Evolutionary conservation across 2,888 invertebrate species (phyloP), one percentile per base, ranked within the genome.

Genomic region (Eupithecia vulgata): DNA sequence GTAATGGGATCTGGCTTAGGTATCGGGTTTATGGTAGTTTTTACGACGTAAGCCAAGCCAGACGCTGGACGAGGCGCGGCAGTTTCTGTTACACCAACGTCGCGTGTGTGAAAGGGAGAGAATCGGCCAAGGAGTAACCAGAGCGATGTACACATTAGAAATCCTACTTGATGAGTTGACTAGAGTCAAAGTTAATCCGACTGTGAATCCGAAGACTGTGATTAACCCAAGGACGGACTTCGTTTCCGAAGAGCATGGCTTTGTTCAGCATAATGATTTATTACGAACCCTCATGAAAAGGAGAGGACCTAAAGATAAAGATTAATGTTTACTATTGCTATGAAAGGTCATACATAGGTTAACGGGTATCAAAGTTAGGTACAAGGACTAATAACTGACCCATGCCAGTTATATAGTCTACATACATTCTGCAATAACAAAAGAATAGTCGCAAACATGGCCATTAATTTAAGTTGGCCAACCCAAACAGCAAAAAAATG

Each of bases 1-100:
- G 87, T 88, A 88, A 90, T 89, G 84, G 89, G 86, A 85, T 88
- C 85, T 82, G 84, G 83, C 85, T 83, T 85, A 85, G 87, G 87
- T 86, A 85, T 87, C 85, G 79, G 76, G 83, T 90, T 91, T 91
- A 91, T 88, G 87, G 84, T 80, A 76, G 75, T 79, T 85, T 91
- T 91, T 91, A 91, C 88, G 91, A 89, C 83, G 80, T 79, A 76
- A 73, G 75, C 68, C 68, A 74, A 68, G 65, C 75, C 70, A 68
- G 69, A 71, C 72, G 68, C 66, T 69, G 73, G 75, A 72, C 67
- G 76, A 79, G 79, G 75, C 72, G 78, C 72, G 79, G 75, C 75
- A 35, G 71, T 52, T 73, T 40, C 61, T 61, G 75, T 37, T 70
- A 34, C 65, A 59, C 21, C 17, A 40, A 45, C 15, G 35, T 68